phyloP scores from a whole-genome alignment of 53 echinoderm and acorn worm species.

The Antedon mediterranea region DNA sequence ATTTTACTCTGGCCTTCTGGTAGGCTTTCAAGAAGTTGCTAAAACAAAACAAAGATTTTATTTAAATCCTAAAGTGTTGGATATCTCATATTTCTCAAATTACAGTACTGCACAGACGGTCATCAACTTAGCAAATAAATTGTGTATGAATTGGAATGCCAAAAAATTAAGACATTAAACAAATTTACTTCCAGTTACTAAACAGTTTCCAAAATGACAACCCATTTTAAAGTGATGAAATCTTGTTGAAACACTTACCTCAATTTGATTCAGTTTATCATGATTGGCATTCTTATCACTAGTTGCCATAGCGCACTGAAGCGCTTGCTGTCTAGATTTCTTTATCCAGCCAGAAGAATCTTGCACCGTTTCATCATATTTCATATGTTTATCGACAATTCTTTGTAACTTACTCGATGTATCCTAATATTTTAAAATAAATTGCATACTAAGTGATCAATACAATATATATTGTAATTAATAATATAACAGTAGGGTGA shows the following conservation, averaged over 20 bases:
- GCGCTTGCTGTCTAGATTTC: conserved; percentile 26
- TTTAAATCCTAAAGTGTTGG: too few relatives aligned
- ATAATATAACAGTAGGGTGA: too few relatives aligned
- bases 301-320: conserved; percentile 41
- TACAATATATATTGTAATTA: too few relatives aligned
- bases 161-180: too few relatives aligned
- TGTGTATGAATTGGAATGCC: too few relatives aligned
- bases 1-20: conserved; percentile 66
- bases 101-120: too few relatives aligned
- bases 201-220: too few relatives aligned
- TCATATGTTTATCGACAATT: conserved; percentile 29
- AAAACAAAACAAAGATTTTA: neutral
- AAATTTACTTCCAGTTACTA: too few relatives aligned
- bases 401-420: neutral
- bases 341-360: conserved; percentile 50
- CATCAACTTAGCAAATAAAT: too few relatives aligned
- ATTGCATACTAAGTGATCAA: too few relatives aligned
- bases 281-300: conserved; percentile 41
- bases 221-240: too few relatives aligned
- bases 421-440: neutral
- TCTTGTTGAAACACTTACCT: conserved; percentile 25
- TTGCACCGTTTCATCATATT: conserved; percentile 23
- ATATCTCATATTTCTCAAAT: too few relatives aligned
- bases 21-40: conserved; percentile 29
- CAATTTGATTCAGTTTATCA: conserved; percentile 33